Base-by-base conservation (phyloP, 2,888 invertebrate species). In the Nomada ruficornis region DNA sequence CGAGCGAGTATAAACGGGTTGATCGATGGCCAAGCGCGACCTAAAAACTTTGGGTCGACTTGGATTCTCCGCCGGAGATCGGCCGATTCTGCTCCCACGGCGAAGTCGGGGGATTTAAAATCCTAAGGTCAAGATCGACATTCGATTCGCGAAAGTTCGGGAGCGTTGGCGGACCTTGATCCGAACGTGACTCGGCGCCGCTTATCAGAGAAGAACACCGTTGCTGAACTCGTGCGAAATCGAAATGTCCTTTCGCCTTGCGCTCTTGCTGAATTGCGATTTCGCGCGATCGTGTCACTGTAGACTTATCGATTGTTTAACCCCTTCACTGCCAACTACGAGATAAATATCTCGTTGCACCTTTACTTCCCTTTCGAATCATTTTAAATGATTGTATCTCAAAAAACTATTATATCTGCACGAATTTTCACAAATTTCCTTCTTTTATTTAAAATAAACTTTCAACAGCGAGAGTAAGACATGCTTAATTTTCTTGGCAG, bases 91-190 rank as follows among this genome's bases (percentile, higher is more conserved):
- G 18, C 10, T 23, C 57, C 18, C 11, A 44, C 18, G 23, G 10
- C 36, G 47, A 60, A 23, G 67, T 62, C 23, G 36, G 13, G 23
- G 57, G 42, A 70, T 71, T 77, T 36, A 15, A n/a, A 57, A 52
- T 64, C 42, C 57, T 9, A 59, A 42, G 64, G 72, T 72, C 59
- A 77, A 77, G 72, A 72, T 18, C 64, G 59, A 52, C 52, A 20
- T 71, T 77, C 59, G 73, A 64, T 72, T 64, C 42, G 47, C 65
- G 65, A 73, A 77, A 73, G 65, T 77, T 73, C 52, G 65, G 26
- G 47, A 77, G 20, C 59, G 47, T 15, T 36, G 15, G 18, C 50
- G 73, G 77, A 73, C 73, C 72, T 77, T 77, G 77, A 77, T 71
- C 67, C 62, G 44, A 65, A 65, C 59, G 54, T 23, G 70, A 57